Conservation (phyloP, 37 sponge, comb jelly and placozoan genomes). For the Dysidea cf. avara region DNA sequence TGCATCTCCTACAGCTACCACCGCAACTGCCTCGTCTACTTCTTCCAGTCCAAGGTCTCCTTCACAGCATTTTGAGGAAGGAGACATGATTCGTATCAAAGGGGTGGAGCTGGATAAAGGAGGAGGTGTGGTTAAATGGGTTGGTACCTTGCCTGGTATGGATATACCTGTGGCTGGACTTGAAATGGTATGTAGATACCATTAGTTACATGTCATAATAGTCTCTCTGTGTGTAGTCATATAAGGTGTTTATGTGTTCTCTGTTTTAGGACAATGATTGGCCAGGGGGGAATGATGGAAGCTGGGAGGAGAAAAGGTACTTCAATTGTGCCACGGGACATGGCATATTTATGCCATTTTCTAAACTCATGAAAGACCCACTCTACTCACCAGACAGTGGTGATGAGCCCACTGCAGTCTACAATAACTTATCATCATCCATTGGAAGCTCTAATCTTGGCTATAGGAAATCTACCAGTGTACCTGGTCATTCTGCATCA, state of each 20-base stretch:
- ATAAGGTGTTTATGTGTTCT: background rate
- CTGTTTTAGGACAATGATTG: conserved; percentile 3
- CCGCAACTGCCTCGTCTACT: too few relatives aligned
- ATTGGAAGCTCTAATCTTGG: too few relatives aligned
- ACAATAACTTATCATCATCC: too few relatives aligned
- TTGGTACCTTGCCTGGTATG: conserved; percentile 4
- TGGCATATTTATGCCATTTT: conserved; percentile 12
- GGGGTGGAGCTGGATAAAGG: background rate
- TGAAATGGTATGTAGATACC: conserved; percentile 19
- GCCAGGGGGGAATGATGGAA: conserved; percentile 15
- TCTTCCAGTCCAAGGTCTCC: too few relatives aligned
- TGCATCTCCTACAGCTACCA: too few relatives aligned
- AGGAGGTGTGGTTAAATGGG: conserved; percentile 28
- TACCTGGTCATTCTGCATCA: too few relatives aligned
- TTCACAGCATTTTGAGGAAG: conserved; percentile 21
- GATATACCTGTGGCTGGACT: conserved; percentile 5
- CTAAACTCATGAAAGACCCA: conserved; percentile 13
- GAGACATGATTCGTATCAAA: conserved; percentile 10
- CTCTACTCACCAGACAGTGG: too few relatives aligned
- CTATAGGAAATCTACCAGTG: too few relatives aligned
- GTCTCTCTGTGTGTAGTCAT: background rate
- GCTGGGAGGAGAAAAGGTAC: background rate
- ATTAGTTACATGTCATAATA: background rate
- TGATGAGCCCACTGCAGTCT: too few relatives aligned
- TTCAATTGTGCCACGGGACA: conserved; percentile 10